These are phyloP conservation scores for Drosophila austrosaltans DNA, from an alignment of 2,888 invertebrate species.

Conservation along the genomic window DNA sequence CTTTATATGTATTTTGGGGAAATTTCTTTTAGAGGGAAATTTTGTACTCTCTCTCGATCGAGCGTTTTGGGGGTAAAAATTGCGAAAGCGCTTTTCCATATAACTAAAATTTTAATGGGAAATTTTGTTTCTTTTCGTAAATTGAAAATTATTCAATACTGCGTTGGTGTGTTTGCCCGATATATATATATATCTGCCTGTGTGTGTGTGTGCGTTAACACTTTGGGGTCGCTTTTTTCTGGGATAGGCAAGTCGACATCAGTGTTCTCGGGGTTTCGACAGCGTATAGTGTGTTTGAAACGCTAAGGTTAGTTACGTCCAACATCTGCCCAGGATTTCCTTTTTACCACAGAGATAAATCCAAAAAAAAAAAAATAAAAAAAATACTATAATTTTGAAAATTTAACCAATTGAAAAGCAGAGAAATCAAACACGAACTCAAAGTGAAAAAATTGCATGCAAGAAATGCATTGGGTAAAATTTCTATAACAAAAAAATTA, in stretches of 20 bases:
- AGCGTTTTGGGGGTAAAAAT: conserved; percentile 49
- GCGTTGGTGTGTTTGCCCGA: conserved; percentile 47
- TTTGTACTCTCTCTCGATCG: conserved; percentile 25
- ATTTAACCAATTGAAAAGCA: conserved; percentile 3
- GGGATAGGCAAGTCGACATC: conserved; percentile 82
- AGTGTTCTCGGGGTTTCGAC: conserved; percentile 85
- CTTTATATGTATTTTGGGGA: conserved; percentile 43
- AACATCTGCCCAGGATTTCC: conserved; percentile 68
- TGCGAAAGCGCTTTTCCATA: conserved; percentile 70
- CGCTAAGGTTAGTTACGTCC: conserved; percentile 84
- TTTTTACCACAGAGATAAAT: conserved; percentile 17
- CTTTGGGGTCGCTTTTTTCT: conserved; percentile 81
- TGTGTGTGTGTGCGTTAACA: conserved; percentile 49
- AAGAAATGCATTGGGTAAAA: conserved; percentile 37
- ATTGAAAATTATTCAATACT: conserved; percentile 61
- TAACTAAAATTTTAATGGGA: conserved; percentile 67
- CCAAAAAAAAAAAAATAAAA: conserved; percentile 38
- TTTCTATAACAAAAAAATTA: neutral
- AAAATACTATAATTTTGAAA: conserved; percentile 25
- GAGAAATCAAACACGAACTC: conserved; percentile 19
- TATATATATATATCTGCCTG: conserved; percentile 27
- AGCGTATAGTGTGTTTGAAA: conserved; percentile 84
- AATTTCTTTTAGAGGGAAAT: conserved; percentile 42
- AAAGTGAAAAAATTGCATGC: conserved; percentile 67
- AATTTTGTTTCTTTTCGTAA: conserved; percentile 59